Evolutionary conservation across 2,113 vertebrate genomes (phyloP).

Genomic region (Acrocephalus arundinaceus): DNA sequence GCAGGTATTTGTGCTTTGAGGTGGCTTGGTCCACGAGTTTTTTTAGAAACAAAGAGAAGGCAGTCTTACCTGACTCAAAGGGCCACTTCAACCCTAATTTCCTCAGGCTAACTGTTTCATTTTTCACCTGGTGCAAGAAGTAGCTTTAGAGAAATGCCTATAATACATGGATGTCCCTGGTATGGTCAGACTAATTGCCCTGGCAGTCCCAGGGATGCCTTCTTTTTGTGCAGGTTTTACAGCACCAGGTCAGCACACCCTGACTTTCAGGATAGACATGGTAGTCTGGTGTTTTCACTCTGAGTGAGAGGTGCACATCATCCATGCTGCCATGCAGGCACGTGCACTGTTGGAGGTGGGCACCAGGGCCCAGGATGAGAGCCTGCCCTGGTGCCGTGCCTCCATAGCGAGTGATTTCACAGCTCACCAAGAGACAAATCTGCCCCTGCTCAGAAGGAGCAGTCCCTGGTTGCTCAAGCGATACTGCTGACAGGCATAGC

Average conservation of each 20-base stretch:
- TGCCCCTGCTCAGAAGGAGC: background rate
- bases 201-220: background rate
- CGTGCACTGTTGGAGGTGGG: rapidly evolving
- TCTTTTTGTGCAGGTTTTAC: background rate
- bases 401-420: rapidly evolving
- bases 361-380: rapidly evolving
- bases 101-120: background rate
- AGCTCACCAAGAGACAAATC: rapidly evolving
- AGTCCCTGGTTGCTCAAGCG: background rate
- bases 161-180: background rate
- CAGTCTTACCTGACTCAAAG: background rate
- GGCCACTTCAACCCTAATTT: background rate
- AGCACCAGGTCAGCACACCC: background rate
- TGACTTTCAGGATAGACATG: background rate
- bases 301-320: background rate
- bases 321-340: rapidly evolving
- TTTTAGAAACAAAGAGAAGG: background rate
- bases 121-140: background rate
- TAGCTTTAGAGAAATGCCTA: background rate
- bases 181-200: rapidly evolving
- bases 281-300: rapidly evolving
- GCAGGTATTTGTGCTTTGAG: background rate
- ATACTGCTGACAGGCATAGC: background rate
- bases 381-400: background rate
- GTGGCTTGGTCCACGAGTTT: rapidly evolving